Evolutionary conservation across 1,140 invertebrate genomes (phyloP), one percentile per base, ranked within the genome.

Genomic region (Idris sp.): DNA sequence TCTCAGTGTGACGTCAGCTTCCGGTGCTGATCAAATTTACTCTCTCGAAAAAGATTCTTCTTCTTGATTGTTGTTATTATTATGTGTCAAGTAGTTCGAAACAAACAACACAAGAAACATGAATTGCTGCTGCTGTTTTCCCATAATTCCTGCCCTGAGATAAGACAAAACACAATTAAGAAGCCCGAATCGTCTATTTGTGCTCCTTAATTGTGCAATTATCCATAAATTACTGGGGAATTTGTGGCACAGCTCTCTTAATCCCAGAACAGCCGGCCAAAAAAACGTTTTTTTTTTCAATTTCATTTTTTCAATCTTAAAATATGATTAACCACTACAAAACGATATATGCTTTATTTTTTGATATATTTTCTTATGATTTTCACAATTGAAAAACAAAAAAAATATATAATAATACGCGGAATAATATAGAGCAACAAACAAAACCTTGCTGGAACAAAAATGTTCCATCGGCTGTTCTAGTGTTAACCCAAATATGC

Each of bases 141-240:
- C 41, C 33, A 56, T 67, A 56, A 67, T 54, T 67, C 19, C 13
- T 7, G 4, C 9, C 18, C 18, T 11, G 19, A 58, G 53, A 58
- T 68, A 68, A 58, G 53, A 58, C 53, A 33, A 16, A 44, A 36
- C 53, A 48, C 31, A 61, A 72, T 72, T 72, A 72, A 62, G 41
- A 48, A 16, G 41, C 31, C 19, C 54, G 19, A 62, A 41, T 56
- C 35, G 41, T 40, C 49, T 35, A 72, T 72, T 62, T 43, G 40
- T 51, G 22, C 28, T 35, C 19, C 51, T 58, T 64, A 64, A 62
- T 72, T 72, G 43, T 58, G 41, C 19, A 58, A 64, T 58, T 56
- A 44, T 72, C 48, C 35, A 64, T 58, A 64, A 72, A 58, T 64
- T 49, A 64, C 30, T 14, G 36, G 4, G 35, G 51, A 64, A 58